Evolutionary conservation across 2,888 invertebrate genomes (phyloP).

Genomic region (Noctua janthe): DNA sequence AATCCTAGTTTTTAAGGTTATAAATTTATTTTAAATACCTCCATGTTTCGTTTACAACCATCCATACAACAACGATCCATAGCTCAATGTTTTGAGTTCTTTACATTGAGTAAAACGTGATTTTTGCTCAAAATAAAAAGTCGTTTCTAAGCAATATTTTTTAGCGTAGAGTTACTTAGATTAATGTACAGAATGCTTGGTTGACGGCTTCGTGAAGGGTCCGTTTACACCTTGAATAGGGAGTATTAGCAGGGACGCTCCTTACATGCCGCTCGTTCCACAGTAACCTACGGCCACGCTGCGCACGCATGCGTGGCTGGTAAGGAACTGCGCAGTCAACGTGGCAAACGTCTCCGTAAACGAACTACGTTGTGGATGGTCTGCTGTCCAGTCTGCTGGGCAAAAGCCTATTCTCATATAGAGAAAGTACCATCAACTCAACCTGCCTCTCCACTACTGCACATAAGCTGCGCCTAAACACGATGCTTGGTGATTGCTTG

Average conservation of each 20-base stretch:
- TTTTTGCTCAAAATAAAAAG: too few relatives aligned
- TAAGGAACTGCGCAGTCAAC: background rate
- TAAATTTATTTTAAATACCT: too few relatives aligned
- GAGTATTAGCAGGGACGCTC: background rate
- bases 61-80: too few relatives aligned
- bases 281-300: background rate
- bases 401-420: background rate
- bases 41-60: too few relatives aligned
- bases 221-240: background rate
- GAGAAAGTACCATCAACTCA: background rate
- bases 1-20: too few relatives aligned
- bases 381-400: background rate
- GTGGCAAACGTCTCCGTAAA: background rate
- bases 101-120: too few relatives aligned
- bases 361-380: background rate
- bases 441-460: background rate
- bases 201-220: too few relatives aligned
- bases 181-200: too few relatives aligned
- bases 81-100: too few relatives aligned
- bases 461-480: background rate
- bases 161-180: too few relatives aligned
- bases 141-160: too few relatives aligned
- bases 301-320: background rate
- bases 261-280: background rate
- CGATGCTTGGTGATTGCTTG: background rate